A percentile compares a stretch with the other conserved stretches of the same genome.
These are phyloP conservation scores for Gallinago jamesoni DNA, from an alignment of 2,113 vertebrate genomes.

Conservation along the genomic window DNA sequence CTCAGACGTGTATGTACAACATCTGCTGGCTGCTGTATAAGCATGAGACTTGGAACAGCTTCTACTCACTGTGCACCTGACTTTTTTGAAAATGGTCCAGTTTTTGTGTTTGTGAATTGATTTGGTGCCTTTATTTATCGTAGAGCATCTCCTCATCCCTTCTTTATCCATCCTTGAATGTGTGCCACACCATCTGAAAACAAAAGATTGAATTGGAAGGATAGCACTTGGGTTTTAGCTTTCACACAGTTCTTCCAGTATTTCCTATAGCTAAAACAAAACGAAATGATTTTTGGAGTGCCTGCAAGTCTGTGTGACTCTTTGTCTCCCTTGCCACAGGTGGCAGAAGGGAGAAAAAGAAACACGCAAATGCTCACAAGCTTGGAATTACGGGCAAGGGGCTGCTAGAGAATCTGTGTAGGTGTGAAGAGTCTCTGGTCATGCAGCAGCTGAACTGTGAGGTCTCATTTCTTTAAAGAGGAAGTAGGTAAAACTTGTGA, in stretches of 20 bases:
- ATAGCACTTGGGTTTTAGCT: background rate
- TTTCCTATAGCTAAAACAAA: slow-evolving; percentile 4
- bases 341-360: background rate
- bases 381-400: background rate
- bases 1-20: slow-evolving; percentile 24
- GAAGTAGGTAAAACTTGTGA: background rate
- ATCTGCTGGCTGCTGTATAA: slow-evolving; percentile 45
- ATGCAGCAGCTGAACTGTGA: background rate
- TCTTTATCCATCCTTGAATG: slow-evolving; percentile 12
- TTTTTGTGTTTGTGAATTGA: slow-evolving; percentile 34
- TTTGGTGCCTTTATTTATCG: slow-evolving; percentile 27
- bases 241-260: background rate
- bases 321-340: background rate
- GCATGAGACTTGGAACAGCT: slow-evolving; percentile 34
- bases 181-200: slow-evolving; percentile 32
- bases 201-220: background rate
- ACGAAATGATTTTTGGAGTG: background rate
- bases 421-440: background rate
- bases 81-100: slow-evolving; percentile 54
- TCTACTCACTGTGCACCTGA: slow-evolving; percentile 51
- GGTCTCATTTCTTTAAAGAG: background rate
- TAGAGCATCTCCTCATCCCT: background rate
- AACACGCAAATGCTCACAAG: background rate
- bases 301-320: background rate
- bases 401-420: fast-evolving